phyloP scores from a whole-genome alignment of 2,797 vertebrate species.

The Tangara arthus region DNA sequence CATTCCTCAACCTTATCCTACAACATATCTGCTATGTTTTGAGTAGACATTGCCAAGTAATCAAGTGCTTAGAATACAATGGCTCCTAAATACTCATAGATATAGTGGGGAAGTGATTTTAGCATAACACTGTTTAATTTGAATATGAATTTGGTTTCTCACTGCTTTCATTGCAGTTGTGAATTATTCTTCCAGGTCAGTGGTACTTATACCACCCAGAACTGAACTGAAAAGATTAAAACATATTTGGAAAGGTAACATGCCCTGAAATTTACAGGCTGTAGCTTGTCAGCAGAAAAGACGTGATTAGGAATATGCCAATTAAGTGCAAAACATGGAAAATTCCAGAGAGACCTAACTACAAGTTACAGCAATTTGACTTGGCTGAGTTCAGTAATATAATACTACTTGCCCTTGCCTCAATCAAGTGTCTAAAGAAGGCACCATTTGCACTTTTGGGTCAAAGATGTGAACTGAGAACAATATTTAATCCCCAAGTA shows the following conservation, averaged over 20 bases:
- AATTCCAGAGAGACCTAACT: not conserved
- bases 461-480: not conserved
- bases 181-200: not conserved
- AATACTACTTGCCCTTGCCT: not conserved
- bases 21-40: not conserved
- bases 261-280: not conserved
- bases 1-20: accelerated
- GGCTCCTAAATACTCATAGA: not conserved
- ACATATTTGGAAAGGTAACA: not conserved
- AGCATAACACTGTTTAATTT: not conserved
- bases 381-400: not conserved
- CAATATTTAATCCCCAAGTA: not conserved
- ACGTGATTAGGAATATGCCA: not conserved
- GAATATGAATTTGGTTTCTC: not conserved
- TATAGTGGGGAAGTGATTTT: not conserved
- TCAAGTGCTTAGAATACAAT: not conserved
- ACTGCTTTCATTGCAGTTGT: not conserved
- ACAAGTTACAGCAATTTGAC: not conserved
- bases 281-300: not conserved
- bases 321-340: not conserved
- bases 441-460: not conserved
- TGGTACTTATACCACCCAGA: not conserved
- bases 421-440: not conserved
- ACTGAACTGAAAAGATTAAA: not conserved
- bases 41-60: not conserved